phyloP scores from a whole-genome alignment of 2,888 invertebrate species.

The Apodemia duryi region DNA sequence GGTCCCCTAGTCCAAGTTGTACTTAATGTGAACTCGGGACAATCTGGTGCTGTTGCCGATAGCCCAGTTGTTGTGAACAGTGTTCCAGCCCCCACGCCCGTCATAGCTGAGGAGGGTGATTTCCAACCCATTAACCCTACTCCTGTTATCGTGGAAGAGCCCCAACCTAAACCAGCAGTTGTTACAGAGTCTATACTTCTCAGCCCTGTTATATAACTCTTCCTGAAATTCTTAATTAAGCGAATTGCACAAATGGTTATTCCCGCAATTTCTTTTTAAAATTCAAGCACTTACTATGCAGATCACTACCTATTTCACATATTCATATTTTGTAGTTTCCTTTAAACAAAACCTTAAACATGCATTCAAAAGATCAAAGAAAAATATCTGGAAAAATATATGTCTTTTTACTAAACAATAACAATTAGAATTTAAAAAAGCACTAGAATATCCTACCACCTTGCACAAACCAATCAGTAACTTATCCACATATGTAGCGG shows the following conservation, averaged over 20 bases:
- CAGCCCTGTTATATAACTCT: not conserved
- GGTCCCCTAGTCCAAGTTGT: constrained; percentile 14
- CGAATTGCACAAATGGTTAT: not conserved
- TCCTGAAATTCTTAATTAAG: not conserved
- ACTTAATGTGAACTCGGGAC: not conserved
- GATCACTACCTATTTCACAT: too few species aligned
- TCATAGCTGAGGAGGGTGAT: constrained; percentile 16
- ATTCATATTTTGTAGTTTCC: too few species aligned
- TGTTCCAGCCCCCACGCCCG: constrained; percentile 18
- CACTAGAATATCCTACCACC: too few species aligned
- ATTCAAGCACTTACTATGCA: too few species aligned
- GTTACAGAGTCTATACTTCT: constrained; percentile 24
- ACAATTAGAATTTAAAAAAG: too few species aligned
- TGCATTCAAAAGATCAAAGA: too few species aligned
- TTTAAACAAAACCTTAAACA: too few species aligned
- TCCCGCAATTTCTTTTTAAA: too few species aligned
- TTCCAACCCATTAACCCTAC: constrained; percentile 19
- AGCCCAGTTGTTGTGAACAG: constrained; percentile 18
- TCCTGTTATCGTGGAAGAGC: constrained; percentile 18
- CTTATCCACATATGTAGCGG: too few species aligned
- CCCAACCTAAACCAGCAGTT: constrained; percentile 20
- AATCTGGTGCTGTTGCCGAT: not conserved
- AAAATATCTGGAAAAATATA: too few species aligned
- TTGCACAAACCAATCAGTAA: too few species aligned
- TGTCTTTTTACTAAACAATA: too few species aligned